Conservation (phyloP, 2,888 invertebrate genomes). For the Hypomecis atomaria region DNA sequence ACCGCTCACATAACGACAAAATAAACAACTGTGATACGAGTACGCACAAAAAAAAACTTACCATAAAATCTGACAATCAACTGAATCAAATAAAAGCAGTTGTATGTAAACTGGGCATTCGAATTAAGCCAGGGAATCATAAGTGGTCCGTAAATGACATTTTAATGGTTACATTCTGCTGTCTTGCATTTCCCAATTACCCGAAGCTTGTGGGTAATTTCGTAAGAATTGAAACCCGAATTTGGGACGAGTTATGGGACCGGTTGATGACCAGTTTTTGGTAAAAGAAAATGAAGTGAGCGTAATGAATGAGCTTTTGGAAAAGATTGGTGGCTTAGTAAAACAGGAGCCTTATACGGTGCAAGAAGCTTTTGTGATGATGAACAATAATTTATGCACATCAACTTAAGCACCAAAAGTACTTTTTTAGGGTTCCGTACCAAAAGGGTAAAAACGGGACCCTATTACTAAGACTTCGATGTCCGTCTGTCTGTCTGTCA, state of each 20-base stretch:
- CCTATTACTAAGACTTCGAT: too few species aligned
- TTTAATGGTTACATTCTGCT: conserved; percentile 46
- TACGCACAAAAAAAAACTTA: neutral
- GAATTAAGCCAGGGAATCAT: conserved; percentile 39
- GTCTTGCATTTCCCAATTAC: conserved; percentile 46
- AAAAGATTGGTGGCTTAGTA: conserved; percentile 25
- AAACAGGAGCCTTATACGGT: too few species aligned
- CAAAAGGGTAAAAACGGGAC: too few species aligned
- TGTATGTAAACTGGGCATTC: conserved; percentile 31
- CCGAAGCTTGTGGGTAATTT: conserved; percentile 39
- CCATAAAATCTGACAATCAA: conserved; percentile 14
- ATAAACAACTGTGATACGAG: conserved; percentile 2
- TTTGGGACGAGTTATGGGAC: conserved; percentile 40
- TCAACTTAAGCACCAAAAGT: too few species aligned
- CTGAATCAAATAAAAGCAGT: conserved; percentile 20
- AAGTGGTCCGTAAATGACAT: conserved; percentile 45
- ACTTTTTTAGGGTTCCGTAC: too few species aligned
- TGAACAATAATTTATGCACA: too few species aligned
- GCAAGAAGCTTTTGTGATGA: too few species aligned
- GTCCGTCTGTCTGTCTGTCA: too few species aligned
- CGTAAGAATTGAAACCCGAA: conserved; percentile 43
- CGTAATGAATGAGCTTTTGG: conserved; percentile 37
- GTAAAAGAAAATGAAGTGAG: conserved; percentile 29
- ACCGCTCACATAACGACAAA: neutral
- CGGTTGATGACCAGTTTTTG: conserved; percentile 40